Percentiles rank a stretch among this genome's conserved stretches.
These are phyloP conservation scores for Eristalis pertinax DNA, from an alignment of 2,888 invertebrate species.

Conservation along the genomic window DNA sequence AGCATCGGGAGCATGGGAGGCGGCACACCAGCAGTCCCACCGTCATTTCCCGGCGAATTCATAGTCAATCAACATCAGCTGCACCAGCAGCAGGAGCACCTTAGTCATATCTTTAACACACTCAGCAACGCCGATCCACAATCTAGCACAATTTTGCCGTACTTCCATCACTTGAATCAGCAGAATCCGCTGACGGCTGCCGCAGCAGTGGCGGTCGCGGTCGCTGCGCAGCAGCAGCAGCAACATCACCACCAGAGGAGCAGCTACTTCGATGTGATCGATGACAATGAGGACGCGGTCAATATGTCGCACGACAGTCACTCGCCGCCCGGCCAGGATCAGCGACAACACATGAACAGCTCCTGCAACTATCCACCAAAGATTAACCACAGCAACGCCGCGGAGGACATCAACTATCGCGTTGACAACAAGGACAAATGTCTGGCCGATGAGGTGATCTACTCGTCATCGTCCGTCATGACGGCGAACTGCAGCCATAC, in stretches of 20 bases:
- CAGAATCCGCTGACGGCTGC: conserved; percentile 53
- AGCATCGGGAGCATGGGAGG: background rate
- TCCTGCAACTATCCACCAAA: conserved; percentile 54
- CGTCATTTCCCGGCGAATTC: conserved; percentile 49
- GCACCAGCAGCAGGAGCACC: conserved; percentile 63
- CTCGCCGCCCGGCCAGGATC: conserved; percentile 18
- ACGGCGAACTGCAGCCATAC: conserved; percentile 2
- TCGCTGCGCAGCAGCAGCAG: conserved; percentile 48
- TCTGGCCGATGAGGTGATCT: background rate
- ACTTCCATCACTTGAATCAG: conserved; percentile 61
- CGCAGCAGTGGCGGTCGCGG: conserved; percentile 57
- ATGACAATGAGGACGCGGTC: conserved; percentile 21
- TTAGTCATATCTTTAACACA: conserved; percentile 63
- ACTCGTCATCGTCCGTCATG: background rate
- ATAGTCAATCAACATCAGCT: conserved; percentile 40
- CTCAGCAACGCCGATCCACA: conserved; percentile 52
- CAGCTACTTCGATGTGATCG: conserved; percentile 31
- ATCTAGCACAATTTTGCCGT: conserved; percentile 56
- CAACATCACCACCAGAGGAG: conserved; percentile 3
- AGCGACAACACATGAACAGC: conserved; percentile 33
- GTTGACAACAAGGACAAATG: conserved; percentile 18
- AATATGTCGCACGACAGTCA: conserved; percentile 31
- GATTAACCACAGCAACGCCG: conserved; percentile 29
- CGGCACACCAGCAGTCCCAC: conserved; percentile 15
- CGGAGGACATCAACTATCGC: conserved; percentile 1